Percentiles rank a stretch among this genome's conserved stretches.
These are phyloP conservation scores for Phrynocephalus guinanensis DNA, from an alignment of 2,797 vertebrate genomes.

Conservation along the genomic window DNA sequence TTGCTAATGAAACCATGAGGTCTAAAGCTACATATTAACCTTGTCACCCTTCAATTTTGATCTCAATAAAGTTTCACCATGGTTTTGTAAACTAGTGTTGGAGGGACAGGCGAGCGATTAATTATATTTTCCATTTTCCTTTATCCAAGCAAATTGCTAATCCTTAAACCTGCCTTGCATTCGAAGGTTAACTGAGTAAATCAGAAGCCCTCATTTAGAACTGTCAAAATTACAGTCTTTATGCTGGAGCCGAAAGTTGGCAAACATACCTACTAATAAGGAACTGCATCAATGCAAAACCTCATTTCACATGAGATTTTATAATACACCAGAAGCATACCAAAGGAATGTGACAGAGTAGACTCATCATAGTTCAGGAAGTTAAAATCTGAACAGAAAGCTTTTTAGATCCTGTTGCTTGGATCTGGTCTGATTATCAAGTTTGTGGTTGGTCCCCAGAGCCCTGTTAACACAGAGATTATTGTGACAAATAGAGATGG, in stretches of 20 bases:
- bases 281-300: conserved; percentile 53
- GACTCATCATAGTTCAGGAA: background rate
- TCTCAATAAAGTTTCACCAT: conserved; percentile 82
- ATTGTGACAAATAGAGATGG: too few species aligned
- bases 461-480: background rate
- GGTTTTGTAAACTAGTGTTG: conserved; percentile 83
- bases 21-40: conserved; percentile 84
- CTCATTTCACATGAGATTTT: conserved; percentile 32
- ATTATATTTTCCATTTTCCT: conserved; percentile 80
- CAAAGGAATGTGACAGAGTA: background rate
- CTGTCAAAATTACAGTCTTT: conserved; percentile 57
- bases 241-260: conserved; percentile 62
- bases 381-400: background rate
- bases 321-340: conserved; percentile 26
- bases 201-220: conserved; percentile 67
- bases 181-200: conserved; percentile 75
- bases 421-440: background rate
- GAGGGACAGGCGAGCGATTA: conserved; percentile 80
- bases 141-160: conserved; percentile 81
- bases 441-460: background rate
- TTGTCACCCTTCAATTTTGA: conserved; percentile 82
- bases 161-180: conserved; percentile 79
- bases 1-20: conserved; percentile 84
- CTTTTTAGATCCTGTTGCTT: background rate
- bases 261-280: conserved; percentile 41